Evolutionary conservation across 1,140 invertebrate species (phyloP), one percentile per base, ranked within the genome.

Genomic region (Aphelenchoides avenae): DNA sequence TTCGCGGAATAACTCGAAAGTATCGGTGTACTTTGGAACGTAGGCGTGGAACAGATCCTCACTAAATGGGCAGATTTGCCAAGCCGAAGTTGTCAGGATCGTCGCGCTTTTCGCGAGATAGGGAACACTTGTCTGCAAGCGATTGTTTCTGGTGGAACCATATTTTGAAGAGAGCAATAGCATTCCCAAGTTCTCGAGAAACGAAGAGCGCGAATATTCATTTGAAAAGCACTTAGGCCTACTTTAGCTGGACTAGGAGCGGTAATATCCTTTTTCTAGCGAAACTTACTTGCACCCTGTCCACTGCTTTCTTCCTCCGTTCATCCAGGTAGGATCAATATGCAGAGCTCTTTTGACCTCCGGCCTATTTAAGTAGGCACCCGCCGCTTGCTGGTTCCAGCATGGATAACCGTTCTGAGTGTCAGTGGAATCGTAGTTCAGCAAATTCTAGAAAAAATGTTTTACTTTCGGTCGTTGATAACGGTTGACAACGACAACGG

Each of bases 361-460:
- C 9, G 22, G 22, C 30, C 37, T 5, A 20, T 30, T 52, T 5
- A 57, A 40, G 47, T 57, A 57, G 3, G 20, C 33, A n/a, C 20
- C 20, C 29, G 39, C 39, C 36, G 58, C 58, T 7, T 58, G 18
- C 13, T 55, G 50, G 27, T 57, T 57, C n/a, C 27, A 63, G 37
- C 55, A 57, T 22, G 53, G 53, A 31, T 39, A 57, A 11, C 55
- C 55, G 26, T 24, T 5, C 47, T 57, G 55, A 41, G 54, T 57
- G 24, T 57, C 55, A 2, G 54, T 62, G 27, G 55, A 58, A 18
- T 57, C 55, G 24, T 59, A 42, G 33, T 57, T 59, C 9, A 54
- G 13, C 7, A 18, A 15, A 18, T 55, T 54, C 52, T 54, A 26
- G 30, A 57, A 4, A n/a, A n/a, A n/a, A n/a, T n/a, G n/a, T n/a